These are phyloP conservation scores for Girardia tigrina DNA, from an alignment of 2,888 invertebrate genomes.

Conservation along the genomic window DNA sequence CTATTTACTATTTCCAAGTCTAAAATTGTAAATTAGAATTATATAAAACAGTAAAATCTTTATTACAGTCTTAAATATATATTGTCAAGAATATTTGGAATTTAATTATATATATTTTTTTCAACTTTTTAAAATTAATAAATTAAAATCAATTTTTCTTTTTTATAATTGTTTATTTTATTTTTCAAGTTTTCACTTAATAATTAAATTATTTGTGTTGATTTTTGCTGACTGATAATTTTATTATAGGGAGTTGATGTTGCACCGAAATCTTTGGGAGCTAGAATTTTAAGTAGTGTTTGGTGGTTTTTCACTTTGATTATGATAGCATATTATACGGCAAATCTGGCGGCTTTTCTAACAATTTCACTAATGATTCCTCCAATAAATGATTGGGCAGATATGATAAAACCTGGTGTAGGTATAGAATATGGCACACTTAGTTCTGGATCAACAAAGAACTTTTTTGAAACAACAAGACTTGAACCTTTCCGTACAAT, in stretches of 20 bases:
- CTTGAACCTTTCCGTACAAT: slow-evolving; percentile 32
- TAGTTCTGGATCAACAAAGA: slow-evolving; percentile 63
- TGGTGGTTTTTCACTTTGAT: slow-evolving; percentile 38
- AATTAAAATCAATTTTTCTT: too few relatives aligned
- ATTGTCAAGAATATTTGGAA: too few relatives aligned
- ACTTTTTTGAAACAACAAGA: slow-evolving; percentile 58
- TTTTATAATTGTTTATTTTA: too few relatives aligned
- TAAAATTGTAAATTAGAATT: too few relatives aligned
- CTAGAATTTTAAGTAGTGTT: slow-evolving; percentile 35
- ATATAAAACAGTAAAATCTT: too few relatives aligned
- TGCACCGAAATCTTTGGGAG: slow-evolving; percentile 33
- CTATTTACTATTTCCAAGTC: too few relatives aligned
- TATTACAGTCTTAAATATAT: too few relatives aligned
- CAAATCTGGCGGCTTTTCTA: slow-evolving; percentile 37
- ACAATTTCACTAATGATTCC: slow-evolving; percentile 34
- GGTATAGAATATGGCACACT: slow-evolving; percentile 35
- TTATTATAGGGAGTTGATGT: slow-evolving; percentile 35
- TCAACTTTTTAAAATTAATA: too few relatives aligned
- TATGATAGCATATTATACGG: slow-evolving; percentile 37
- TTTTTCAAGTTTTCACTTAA: too few relatives aligned
- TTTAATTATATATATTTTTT: too few relatives aligned
- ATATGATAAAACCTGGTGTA: slow-evolving; percentile 11
- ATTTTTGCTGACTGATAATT: too few relatives aligned
- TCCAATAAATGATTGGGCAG: slow-evolving; percentile 35
- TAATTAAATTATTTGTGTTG: too few relatives aligned